Evolutionary conservation across 2,797 vertebrate species (phyloP).

Genomic region (Rhincodon typus): DNA sequence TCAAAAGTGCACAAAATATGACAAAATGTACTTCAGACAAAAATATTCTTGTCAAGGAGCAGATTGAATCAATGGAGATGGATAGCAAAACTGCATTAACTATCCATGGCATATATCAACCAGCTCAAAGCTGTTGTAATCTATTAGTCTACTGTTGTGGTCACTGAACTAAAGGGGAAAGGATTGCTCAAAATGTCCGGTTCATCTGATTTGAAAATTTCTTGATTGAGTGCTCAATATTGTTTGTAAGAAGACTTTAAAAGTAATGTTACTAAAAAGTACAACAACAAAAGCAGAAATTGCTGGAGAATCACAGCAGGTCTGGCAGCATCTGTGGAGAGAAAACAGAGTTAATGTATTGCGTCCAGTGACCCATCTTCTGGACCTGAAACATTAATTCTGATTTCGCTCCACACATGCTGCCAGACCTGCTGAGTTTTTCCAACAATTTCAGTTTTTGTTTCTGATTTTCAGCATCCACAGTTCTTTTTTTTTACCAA

Average conservation of each 20-base stretch:
- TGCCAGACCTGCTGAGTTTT: too few relatives aligned
- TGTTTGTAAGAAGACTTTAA: not conserved
- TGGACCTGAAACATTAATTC: too few relatives aligned
- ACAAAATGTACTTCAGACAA: not conserved
- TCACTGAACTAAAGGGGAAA: not conserved
- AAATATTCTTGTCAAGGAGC: not conserved
- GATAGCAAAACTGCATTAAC: not conserved
- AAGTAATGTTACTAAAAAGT: not conserved
- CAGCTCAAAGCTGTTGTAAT: not conserved
- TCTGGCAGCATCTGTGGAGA: too few relatives aligned
- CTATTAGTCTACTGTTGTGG: not conserved
- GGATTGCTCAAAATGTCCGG: not conserved
- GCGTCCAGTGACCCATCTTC: too few relatives aligned
- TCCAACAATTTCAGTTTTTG: too few relatives aligned
- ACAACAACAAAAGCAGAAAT: too few relatives aligned
- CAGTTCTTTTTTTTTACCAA: too few relatives aligned
- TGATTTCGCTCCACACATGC: too few relatives aligned
- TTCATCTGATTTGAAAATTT: not conserved
- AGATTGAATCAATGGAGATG: not conserved
- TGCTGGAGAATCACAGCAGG: too few relatives aligned
- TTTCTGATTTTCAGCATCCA: too few relatives aligned
- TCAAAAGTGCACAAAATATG: not conserved
- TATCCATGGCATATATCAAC: not conserved
- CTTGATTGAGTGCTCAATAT: not conserved
- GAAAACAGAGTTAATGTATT: too few relatives aligned